Evolutionary conservation across 2,797 vertebrate genomes (phyloP).

Genomic region (Hoplostethus atlanticus): DNA sequence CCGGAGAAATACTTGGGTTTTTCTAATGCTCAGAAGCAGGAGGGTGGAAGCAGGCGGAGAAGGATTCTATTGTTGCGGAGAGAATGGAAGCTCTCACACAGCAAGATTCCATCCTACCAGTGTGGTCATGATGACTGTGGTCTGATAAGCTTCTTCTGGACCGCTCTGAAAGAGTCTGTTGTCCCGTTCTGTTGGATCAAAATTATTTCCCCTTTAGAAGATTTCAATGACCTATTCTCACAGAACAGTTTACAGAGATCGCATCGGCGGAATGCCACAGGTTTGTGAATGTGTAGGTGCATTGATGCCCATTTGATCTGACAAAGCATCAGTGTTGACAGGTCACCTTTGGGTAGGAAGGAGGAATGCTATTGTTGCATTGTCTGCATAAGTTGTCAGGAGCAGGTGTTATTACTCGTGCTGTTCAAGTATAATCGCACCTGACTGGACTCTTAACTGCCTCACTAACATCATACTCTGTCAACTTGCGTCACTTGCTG

Average conservation of each 20-base stretch:
- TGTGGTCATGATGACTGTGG: slow-evolving; percentile 55
- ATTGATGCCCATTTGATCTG: slow-evolving; percentile 43
- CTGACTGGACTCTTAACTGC: slow-evolving; percentile 50
- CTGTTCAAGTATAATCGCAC: slow-evolving; percentile 28
- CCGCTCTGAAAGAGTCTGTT: slow-evolving; percentile 71
- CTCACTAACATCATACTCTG: slow-evolving; percentile 57
- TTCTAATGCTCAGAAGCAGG: slow-evolving; percentile 41
- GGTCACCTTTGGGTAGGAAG: slow-evolving; percentile 30
- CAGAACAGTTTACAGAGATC: slow-evolving; percentile 52
- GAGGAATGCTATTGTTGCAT: slow-evolving; percentile 30
- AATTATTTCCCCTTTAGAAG: slow-evolving; percentile 49
- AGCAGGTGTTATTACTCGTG: slow-evolving; percentile 32
- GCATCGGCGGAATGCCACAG: slow-evolving; percentile 8
- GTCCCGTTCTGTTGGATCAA: slow-evolving; percentile 54
- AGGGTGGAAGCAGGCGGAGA: slow-evolving; percentile 59
- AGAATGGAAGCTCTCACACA: slow-evolving; percentile 74
- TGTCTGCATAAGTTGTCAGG: slow-evolving; percentile 4
- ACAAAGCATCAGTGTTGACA: slow-evolving; percentile 41
- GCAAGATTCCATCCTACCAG: slow-evolving; percentile 73
- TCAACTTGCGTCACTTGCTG: slow-evolving; percentile 74
- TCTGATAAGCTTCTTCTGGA: slow-evolving; percentile 67
- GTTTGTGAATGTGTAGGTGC: slow-evolving; percentile 37
- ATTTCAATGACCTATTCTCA: slow-evolving; percentile 51
- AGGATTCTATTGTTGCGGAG: slow-evolving; percentile 75
- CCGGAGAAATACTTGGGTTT: slow-evolving; percentile 43